A percentile compares a stretch with the other conserved stretches of the same genome.
These are phyloP conservation scores for Arothron firmamentum DNA, from an alignment of 2,113 vertebrate genomes.

Conservation along the genomic window DNA sequence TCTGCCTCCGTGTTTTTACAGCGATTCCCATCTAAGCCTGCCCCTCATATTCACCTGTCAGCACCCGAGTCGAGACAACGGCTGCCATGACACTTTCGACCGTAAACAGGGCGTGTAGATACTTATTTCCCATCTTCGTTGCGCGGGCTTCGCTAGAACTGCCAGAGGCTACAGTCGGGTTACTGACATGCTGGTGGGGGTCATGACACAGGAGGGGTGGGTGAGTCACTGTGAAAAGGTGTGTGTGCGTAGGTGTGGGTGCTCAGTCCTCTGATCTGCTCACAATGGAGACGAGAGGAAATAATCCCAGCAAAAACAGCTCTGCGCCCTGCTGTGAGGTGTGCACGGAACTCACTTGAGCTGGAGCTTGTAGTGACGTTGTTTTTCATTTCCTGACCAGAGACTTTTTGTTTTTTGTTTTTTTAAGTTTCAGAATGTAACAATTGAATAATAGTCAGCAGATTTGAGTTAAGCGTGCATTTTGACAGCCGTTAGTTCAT, in stretches of 20 bases:
- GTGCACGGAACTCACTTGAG: background rate
- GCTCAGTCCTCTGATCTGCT: conserved; percentile 19
- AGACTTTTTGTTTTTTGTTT: too few species aligned
- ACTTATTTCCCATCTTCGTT: conserved; percentile 15
- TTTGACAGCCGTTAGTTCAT: too few species aligned
- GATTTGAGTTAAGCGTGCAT: too few species aligned
- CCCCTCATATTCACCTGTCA: conserved; percentile 61
- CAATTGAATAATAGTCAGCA: too few species aligned
- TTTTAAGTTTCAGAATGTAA: too few species aligned
- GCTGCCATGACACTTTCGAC: conserved; percentile 54
- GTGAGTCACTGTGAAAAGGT: conserved; percentile 30
- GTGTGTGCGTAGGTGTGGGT: conserved; percentile 5
- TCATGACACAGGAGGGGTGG: conserved; percentile 39
- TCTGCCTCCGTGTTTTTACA: conserved; percentile 63
- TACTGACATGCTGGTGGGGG: conserved; percentile 35
- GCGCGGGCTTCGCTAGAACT: conserved; percentile 18
- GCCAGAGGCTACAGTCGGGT: conserved; percentile 23
- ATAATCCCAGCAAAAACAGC: background rate
- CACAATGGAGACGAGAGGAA: background rate
- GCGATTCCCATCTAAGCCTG: conserved; percentile 68
- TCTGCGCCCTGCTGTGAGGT: background rate
- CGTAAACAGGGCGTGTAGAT: conserved; percentile 52
- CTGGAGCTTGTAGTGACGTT: background rate
- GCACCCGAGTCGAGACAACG: conserved; percentile 42
- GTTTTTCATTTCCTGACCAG: too few species aligned